Conservation (phyloP, 2,888 invertebrate species). For the Diploptera punctata region DNA sequence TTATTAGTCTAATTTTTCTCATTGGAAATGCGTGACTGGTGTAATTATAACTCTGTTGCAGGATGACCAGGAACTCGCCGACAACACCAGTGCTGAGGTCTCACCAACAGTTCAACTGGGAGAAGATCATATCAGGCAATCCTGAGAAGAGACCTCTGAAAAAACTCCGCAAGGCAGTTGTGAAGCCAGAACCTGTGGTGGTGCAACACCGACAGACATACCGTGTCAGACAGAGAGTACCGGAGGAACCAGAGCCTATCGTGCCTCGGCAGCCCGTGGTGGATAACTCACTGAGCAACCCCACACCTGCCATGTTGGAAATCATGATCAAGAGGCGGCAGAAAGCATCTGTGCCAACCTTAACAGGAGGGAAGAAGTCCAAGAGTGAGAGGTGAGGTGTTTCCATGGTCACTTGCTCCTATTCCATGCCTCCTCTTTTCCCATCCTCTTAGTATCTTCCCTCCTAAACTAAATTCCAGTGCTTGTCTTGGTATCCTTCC, state of each 20-base stretch:
- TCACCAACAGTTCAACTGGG: conserved; percentile 66
- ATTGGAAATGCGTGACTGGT: no score
- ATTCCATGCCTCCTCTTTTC: no score
- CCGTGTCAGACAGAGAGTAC: background rate
- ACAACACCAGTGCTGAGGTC: conserved; percentile 37
- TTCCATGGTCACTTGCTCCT: no score
- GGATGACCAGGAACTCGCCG: conserved; percentile 39
- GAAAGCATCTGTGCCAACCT: conserved; percentile 52
- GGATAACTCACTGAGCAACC: conserved; percentile 54
- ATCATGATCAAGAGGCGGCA: conserved; percentile 68
- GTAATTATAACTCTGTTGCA: conserved; percentile 21
- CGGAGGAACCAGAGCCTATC: conserved; percentile 39
- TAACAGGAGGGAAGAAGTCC: conserved; percentile 9
- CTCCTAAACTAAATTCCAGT: no score
- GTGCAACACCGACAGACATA: background rate
- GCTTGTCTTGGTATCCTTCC: no score
- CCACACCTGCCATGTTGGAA: conserved; percentile 76
- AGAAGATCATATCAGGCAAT: conserved; percentile 68
- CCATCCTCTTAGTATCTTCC: no score
- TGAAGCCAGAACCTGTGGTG: conserved; percentile 55
- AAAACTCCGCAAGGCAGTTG: conserved; percentile 54
- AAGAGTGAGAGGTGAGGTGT: conserved; percentile 22
- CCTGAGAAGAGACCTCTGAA: conserved; percentile 68
- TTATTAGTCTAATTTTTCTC: no score
- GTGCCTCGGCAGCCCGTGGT: conserved; percentile 31